Evolutionary conservation across 2,797 vertebrate genomes (phyloP).

Genomic region (Jordanella pulchra): DNA sequence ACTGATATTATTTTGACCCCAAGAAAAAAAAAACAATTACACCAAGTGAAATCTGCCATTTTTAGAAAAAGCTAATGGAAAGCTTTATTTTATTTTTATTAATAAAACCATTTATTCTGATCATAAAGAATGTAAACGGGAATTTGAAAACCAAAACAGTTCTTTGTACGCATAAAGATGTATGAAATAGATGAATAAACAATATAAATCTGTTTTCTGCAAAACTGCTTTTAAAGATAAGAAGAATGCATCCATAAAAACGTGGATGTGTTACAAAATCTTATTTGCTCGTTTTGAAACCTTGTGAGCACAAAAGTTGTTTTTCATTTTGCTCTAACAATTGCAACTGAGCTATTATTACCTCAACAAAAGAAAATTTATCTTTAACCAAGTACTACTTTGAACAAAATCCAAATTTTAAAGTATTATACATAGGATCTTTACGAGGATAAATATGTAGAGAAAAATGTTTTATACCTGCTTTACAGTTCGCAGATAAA

Average conservation of each 20-base stretch:
- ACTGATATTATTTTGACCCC: neutral
- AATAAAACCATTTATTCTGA: too few relatives aligned
- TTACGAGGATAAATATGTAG: neutral
- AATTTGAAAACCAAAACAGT: constrained; percentile 20
- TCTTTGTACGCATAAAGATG: neutral
- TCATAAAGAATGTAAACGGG: neutral
- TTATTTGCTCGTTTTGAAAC: constrained; percentile 20
- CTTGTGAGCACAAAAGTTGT: constrained; percentile 20
- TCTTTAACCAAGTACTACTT: neutral
- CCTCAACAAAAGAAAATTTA: neutral
- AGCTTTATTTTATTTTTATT: too few relatives aligned
- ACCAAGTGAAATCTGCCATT: neutral
- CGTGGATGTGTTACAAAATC: constrained; percentile 36
- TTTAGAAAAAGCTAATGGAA: neutral
- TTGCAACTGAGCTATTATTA: neutral
- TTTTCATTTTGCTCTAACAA: constrained; percentile 7
- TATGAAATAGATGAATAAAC: constrained; percentile 27
- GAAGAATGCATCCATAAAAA: constrained; percentile 29
- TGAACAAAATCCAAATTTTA: neutral
- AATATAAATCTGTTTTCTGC: constrained; percentile 21
- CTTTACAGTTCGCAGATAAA: neutral
- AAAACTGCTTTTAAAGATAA: constrained; percentile 45
- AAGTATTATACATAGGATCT: neutral
- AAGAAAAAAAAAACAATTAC: neutral
- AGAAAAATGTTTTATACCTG: neutral